Percentiles rank a stretch among this genome's conserved stretches.
Conservation (phyloP, 1,140 invertebrate species). For the Drosophila ambigua region DNA sequence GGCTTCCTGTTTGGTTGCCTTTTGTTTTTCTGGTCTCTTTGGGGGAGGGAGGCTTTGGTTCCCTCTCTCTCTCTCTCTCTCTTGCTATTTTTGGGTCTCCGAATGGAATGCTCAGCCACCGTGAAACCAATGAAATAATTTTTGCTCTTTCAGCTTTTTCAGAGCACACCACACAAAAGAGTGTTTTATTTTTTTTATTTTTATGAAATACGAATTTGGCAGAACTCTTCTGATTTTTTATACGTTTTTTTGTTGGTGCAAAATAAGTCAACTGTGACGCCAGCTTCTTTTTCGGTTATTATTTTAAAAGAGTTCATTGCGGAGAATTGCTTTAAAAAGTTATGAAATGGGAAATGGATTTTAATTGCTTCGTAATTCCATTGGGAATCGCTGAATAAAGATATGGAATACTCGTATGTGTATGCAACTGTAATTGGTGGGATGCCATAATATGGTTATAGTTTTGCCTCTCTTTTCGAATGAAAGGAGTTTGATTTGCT, state of each 20-base stretch:
- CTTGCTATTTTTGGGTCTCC: slow-evolving; percentile 17
- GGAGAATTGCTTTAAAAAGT: background rate
- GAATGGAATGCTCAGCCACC: slow-evolving; percentile 21
- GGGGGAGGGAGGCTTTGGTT: background rate
- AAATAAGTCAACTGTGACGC: slow-evolving; percentile 63
- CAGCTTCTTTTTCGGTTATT: slow-evolving; percentile 7
- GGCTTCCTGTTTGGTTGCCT: slow-evolving; percentile 39
- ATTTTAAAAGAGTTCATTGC: slow-evolving; percentile 14
- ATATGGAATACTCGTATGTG: too few species aligned
- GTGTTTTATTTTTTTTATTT: slow-evolving; percentile 32
- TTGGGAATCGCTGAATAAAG: too few species aligned
- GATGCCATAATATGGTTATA: too few species aligned
- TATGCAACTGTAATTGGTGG: too few species aligned
- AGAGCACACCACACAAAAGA: slow-evolving; percentile 24
- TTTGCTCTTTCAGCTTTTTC: slow-evolving; percentile 33
- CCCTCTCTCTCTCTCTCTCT: slow-evolving; percentile 7
- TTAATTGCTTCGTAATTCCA: background rate
- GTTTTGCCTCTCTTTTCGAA: too few species aligned
- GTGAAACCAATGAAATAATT: slow-evolving; percentile 62
- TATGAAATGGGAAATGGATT: slow-evolving; percentile 9
- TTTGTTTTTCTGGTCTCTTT: slow-evolving; percentile 22
- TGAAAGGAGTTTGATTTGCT: background rate
- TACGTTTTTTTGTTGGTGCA: slow-evolving; percentile 15
- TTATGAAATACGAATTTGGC: slow-evolving; percentile 5
- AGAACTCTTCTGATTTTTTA: background rate